Evolutionary conservation across 1,140 invertebrate genomes (phyloP), one percentile per base, ranked within the genome.

Genomic region (Zaprionus ghesquierei): DNA sequence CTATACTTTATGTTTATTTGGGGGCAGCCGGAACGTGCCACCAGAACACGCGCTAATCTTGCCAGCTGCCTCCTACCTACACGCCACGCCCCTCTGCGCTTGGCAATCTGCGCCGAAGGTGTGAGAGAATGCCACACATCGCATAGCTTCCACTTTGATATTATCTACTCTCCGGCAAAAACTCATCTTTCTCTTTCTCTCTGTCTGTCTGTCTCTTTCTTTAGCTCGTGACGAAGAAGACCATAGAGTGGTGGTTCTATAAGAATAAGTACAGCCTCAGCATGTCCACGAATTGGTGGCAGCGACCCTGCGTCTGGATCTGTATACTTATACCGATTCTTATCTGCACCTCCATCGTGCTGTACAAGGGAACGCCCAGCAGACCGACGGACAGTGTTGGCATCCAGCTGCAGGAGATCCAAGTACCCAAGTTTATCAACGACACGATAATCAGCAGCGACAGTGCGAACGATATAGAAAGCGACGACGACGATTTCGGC

Each of bases 151-250:
- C 3, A 12, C 35, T 41, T 66, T 46, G 41, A 33, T 25, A 15
- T 33, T 29, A 33, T 55, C 15, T 20, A 20, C 25, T 9, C n/a
- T 13, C 53, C 53, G 33, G 33, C 55, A 25, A 58, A 58, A 23
- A 15, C 13, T 38, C 33, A 6, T 50, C 29, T 49, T 20, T 35
- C 20, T 46, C 15, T 53, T 15, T 64, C 13, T 55, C 46, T 33
- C 13, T 33, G 51, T 27, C 31, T 69, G 41, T 56, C n/a, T n/a
- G n/a, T n/a, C 12, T 53, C 22, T 65, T 31, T n/a, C 82, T 85
- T 3, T 66, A 91, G 90, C 77, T 91, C 65, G 86, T 90, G 55
- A 69, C 87, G 46, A 90, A 86, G 79, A 91, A 91, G 59, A 89
- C 72, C 55, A 87, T 68, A 77, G 87, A 87, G 64, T 90, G 89